A percentile compares a stretch with the other conserved stretches of the same genome.
Conservation (phyloP, 2,113 vertebrate genomes). For the Hypanus sabinus region DNA sequence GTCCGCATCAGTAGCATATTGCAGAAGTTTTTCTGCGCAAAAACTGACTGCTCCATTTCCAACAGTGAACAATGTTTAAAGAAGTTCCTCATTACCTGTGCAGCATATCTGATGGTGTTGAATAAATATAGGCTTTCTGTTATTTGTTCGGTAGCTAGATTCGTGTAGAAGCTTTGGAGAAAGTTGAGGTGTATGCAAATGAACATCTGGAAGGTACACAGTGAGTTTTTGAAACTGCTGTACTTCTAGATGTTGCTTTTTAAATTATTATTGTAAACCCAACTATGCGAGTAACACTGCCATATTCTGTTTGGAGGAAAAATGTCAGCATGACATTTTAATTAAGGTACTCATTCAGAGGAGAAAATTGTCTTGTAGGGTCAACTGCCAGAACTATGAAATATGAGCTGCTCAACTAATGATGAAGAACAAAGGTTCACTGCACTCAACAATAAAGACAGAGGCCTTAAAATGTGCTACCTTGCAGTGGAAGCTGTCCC, state of each 20-base stretch:
- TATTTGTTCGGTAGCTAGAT: neutral
- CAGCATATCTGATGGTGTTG: neutral
- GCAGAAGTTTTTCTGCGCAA: neutral
- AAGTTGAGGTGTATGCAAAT: neutral
- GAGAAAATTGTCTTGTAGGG: slow-evolving; percentile 40
- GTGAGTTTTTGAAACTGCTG: neutral
- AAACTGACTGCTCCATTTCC: too few relatives aligned
- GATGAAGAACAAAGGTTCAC: slow-evolving; percentile 27
- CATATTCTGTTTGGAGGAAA: slow-evolving; percentile 40
- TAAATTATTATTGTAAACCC: slow-evolving; percentile 38
- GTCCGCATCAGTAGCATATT: too few relatives aligned
- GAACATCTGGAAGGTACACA: too few relatives aligned
- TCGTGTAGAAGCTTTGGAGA: neutral
- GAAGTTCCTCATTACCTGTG: neutral
- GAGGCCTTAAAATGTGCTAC: neutral
- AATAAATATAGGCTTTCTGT: neutral
- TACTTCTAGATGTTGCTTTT: slow-evolving; percentile 38
- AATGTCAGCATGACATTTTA: slow-evolving; percentile 48
- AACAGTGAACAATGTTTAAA: neutral
- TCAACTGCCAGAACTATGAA: slow-evolving; percentile 36
- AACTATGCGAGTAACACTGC: slow-evolving; percentile 41
- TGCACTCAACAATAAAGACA: slow-evolving; percentile 30
- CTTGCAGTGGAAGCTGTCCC: neutral
- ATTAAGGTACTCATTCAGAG: slow-evolving; percentile 45
- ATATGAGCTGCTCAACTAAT: slow-evolving; percentile 41